These are phyloP conservation scores for Zosterops lateralis DNA, from an alignment of 2,113 vertebrate genomes.

Conservation along the genomic window DNA sequence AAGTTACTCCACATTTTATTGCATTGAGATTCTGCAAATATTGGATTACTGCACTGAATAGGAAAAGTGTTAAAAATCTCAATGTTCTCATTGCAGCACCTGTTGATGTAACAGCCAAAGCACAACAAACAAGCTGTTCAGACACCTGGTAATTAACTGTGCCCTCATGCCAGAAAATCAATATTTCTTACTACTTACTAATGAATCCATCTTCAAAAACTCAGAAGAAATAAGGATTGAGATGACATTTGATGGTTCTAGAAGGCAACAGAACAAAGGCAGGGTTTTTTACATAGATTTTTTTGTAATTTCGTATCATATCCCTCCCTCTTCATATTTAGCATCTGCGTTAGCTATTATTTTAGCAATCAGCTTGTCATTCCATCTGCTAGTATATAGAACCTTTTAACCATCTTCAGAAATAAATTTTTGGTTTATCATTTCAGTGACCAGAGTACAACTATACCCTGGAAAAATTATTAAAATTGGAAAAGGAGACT, in stretches of 20 bases:
- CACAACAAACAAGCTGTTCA: not conserved
- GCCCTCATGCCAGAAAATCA: not conserved
- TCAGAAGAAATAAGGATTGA: slow-evolving; percentile 99
- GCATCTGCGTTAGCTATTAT: not conserved
- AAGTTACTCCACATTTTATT: not conserved
- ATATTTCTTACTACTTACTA: slow-evolving; percentile 85
- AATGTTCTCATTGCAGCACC: not conserved
- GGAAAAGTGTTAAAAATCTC: not conserved
- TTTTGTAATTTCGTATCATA: not conserved
- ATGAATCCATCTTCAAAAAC: slow-evolving; percentile 99
- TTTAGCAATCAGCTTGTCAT: not conserved
- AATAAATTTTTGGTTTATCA: not conserved
- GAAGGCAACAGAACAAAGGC: slow-evolving; percentile 53
- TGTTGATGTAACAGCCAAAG: not conserved
- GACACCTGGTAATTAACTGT: not conserved
- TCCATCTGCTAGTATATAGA: not conserved
- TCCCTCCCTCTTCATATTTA: not conserved
- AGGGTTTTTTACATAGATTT: fast-evolving
- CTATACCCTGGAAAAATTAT: not conserved
- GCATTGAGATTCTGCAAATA: not conserved
- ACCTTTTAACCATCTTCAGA: not conserved
- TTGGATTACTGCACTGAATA: not conserved
- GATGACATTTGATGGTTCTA: slow-evolving; percentile 98
- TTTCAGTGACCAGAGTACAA: not conserved
- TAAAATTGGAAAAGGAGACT: not conserved